A percentile compares a stretch with the other conserved stretches of the same genome.
Evolutionary conservation across 2,888 invertebrate species (phyloP).

Genomic region (Cheilosia soror): DNA sequence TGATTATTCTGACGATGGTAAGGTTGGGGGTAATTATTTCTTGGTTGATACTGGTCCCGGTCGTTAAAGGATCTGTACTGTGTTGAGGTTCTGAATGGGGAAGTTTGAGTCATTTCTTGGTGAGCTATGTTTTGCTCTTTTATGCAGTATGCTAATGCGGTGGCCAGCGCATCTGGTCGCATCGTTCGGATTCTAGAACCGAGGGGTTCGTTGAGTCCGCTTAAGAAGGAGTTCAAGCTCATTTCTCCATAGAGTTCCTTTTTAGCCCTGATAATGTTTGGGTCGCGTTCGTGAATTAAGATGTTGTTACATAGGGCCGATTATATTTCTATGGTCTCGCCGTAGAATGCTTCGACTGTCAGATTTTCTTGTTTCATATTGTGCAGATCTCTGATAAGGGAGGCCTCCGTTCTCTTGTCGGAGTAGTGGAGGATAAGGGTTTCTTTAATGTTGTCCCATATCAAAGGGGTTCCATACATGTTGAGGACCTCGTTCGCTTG

Average conservation of each 20-base stretch:
- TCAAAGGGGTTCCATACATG: background rate
- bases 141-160: no score
- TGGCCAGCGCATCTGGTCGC: background rate
- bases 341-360: conserved; percentile 1
- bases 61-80: background rate
- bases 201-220: background rate
- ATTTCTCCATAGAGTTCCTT: conserved; percentile 25
- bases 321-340: conserved; percentile 10
- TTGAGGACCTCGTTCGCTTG: background rate
- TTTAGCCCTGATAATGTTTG: conserved; percentile 10
- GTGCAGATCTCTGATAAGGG: conserved; percentile 9
- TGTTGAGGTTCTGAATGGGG: background rate
- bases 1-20: background rate
- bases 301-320: conserved; percentile 1
- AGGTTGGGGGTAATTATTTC: background rate
- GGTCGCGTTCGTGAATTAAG: conserved; percentile 1
- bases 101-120: no score
- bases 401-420: no score
- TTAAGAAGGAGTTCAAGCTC: conserved; percentile 1
- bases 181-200: background rate
- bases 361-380: background rate
- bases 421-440: no score
- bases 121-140: no score
- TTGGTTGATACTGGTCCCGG: background rate
- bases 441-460: no score